Percentiles rank a stretch among this genome's conserved stretches.
These are phyloP conservation scores for Eriocheir sinensis DNA, from an alignment of 1,140 invertebrate genomes.

Conservation along the genomic window DNA sequence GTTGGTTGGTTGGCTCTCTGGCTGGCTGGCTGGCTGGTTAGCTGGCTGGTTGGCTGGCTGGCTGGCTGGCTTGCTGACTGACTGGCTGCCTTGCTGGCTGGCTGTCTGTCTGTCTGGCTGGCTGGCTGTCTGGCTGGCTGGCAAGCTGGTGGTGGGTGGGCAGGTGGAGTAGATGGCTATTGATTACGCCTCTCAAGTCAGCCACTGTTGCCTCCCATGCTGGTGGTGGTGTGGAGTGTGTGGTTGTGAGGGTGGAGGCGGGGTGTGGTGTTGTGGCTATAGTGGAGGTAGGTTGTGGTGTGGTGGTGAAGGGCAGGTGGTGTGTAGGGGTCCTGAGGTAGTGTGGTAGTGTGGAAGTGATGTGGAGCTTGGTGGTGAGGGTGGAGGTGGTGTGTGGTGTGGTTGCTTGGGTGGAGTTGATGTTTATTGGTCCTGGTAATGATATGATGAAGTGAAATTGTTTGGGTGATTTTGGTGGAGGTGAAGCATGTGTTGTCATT, in stretches of 20 bases:
- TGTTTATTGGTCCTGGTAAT: no score
- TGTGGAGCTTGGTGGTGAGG: background rate
- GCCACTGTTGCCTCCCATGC: background rate
- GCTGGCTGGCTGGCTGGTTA: background rate
- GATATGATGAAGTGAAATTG: no score
- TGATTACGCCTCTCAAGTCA: background rate
- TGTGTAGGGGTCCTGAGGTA: background rate
- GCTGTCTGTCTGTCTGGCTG: no score
- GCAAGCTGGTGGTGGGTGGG: constrained; percentile 6
- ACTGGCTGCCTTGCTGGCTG: no score
- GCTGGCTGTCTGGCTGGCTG: no score
- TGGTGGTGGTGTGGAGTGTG: background rate
- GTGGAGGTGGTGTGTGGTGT: background rate
- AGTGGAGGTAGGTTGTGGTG: background rate
- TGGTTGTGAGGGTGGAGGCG: background rate
- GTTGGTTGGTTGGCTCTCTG: background rate
- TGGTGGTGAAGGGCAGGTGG: no score
- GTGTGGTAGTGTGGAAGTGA: background rate
- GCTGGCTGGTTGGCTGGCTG: no score
- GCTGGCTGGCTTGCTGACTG: no score
- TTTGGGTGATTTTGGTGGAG: no score
- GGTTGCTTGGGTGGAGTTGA: no score
- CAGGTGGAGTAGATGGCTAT: background rate
- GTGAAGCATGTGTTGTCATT: no score
- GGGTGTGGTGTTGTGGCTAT: no score